Evolutionary conservation across 2,113 vertebrate genomes (phyloP).

Genomic region (Astur gentilis): DNA sequence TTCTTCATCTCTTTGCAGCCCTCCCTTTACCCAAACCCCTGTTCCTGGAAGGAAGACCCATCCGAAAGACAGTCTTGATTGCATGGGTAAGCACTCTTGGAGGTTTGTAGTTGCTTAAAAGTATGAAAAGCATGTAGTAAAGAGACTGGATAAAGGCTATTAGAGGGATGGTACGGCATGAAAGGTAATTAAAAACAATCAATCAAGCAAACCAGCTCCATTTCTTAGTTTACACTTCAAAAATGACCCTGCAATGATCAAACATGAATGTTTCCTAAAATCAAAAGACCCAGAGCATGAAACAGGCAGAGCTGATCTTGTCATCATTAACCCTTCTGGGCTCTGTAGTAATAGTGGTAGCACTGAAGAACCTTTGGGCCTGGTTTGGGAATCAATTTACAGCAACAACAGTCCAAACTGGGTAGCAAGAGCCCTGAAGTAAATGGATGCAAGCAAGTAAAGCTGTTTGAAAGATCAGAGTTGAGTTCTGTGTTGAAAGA

Average conservation of each 20-base stretch:
- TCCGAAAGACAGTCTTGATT: slow-evolving; percentile 64
- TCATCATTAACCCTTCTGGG: not conserved
- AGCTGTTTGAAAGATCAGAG: not conserved
- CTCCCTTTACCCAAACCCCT: slow-evolving; percentile 64
- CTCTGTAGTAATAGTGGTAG: not conserved
- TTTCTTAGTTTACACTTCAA: not conserved
- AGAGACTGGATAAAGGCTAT: not conserved
- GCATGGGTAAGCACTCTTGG: slow-evolving; percentile 58
- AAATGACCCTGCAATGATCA: not conserved
- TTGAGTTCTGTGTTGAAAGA: not conserved
- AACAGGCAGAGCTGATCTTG: not conserved
- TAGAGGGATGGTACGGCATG: not conserved
- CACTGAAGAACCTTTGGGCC: not conserved
- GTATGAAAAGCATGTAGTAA: not conserved
- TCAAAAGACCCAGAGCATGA: not conserved
- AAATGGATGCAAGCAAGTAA: not conserved
- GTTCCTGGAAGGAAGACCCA: slow-evolving; percentile 68
- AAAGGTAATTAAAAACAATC: not conserved
- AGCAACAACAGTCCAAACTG: not conserved
- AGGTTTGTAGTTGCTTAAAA: not conserved
- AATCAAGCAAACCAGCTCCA: not conserved
- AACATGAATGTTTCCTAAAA: not conserved
- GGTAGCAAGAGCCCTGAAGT: not conserved
- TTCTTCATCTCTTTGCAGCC: slow-evolving; percentile 19
- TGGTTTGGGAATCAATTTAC: not conserved